phyloP scores from a whole-genome alignment of 2,888 invertebrate genomes.

The Drosophila antonietae region DNA sequence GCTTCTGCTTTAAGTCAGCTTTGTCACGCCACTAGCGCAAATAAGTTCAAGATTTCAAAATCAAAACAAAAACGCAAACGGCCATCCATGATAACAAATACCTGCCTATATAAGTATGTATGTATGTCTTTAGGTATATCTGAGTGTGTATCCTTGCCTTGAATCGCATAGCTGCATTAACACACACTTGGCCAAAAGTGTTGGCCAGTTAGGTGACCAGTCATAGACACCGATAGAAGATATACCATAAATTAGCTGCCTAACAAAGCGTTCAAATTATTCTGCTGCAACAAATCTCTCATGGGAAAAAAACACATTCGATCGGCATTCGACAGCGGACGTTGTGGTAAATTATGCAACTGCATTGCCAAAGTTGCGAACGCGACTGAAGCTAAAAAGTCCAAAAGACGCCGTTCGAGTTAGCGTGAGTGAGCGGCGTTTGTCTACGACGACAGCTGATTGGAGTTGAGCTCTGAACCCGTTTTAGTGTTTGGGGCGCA shows the following conservation, averaged over 20 bases:
- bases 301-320: conserved; percentile 18
- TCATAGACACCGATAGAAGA: conserved; percentile 22
- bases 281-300: conserved; percentile 68
- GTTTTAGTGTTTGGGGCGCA: conserved; percentile 52
- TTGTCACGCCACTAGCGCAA: conserved; percentile 59
- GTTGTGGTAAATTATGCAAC: conserved; percentile 55
- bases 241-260: conserved; percentile 52
- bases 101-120: conserved; percentile 1
- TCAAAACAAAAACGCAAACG: conserved; percentile 46
- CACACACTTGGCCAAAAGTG: conserved; percentile 25
- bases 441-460: conserved; percentile 62
- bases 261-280: conserved; percentile 69
- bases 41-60: conserved; percentile 68
- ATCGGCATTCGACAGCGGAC: conserved; percentile 20
- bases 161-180: conserved; percentile 39
- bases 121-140: conserved; percentile 8
- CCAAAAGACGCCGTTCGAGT: conserved; percentile 17
- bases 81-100: conserved; percentile 35
- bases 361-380: conserved; percentile 58
- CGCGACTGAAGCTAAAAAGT: conserved; percentile 30
- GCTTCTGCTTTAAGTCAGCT: conserved; percentile 39
- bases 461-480: conserved; percentile 62
- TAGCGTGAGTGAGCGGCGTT: conserved; percentile 61
- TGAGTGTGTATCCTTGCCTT: conserved; percentile 66
- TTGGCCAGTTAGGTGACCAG: conserved; percentile 18